Evolutionary conservation across 1,140 invertebrate species (phyloP), one percentile per base, ranked within the genome.

Genomic region (Euura saliciscinereae): DNA sequence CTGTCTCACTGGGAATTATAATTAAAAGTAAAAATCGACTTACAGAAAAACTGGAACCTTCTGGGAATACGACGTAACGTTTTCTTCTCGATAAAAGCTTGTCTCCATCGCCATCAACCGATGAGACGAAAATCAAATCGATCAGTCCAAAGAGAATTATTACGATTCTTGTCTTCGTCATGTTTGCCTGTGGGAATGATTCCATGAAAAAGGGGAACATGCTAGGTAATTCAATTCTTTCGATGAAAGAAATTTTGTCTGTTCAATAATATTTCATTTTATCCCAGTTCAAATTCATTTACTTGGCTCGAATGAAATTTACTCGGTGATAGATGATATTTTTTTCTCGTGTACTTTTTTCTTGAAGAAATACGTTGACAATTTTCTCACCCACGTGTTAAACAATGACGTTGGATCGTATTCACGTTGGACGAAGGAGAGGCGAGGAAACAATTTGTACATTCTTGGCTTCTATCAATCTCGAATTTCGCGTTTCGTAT

Each of bases 11-110:
- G n/a, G 45, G 65, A 72, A 66, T 68, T 59, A 69, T 65, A n/a
- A 11, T 42, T 64, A 74, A 76, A 68, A n/a, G 64, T 71, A 66
- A 66, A 68, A 46, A 65, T 74, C 67, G 70, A 89, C 91, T 92
- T 75, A 94, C 93, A 87, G 86, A 94, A 85, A 93, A 92, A 82
- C 90, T 92, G 5, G 92, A 91, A 68, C 94, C 93, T 86, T 94
- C 93, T 2, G 93, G 92, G 85, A 94, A 95, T 74, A 93, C 88
- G 66, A 95, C 87, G 87, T 94, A 94, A 74, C 94, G 89, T 79
- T 91, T 92, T 77, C 88, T 90, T 72, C 93, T 88, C 2, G 91
- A 91, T 72, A 92, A 84, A 74, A 87, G 75, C 74, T 78, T 82
- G 45, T 74, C 75, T 72, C 65, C 71, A 72, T 13, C 46, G 67